Evolutionary conservation across 2,888 invertebrate genomes (phyloP).

Genomic region (Monoplex corrugatus): DNA sequence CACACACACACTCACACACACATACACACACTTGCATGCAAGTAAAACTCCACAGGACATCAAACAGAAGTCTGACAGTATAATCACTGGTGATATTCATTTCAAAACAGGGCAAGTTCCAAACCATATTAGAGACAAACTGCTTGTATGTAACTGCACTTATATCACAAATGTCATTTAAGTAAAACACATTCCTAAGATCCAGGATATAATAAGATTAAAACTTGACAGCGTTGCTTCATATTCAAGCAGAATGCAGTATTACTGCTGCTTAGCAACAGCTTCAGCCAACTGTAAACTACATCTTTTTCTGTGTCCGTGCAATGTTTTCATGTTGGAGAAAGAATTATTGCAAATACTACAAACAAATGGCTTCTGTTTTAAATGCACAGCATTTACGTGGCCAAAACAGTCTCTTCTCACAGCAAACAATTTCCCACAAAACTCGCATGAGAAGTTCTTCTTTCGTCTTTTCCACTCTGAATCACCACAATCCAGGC

Average conservation of each 20-base stretch:
- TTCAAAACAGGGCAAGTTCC: too few relatives aligned
- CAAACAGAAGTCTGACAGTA: neutral
- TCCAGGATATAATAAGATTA: too few relatives aligned
- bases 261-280: neutral
- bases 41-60: neutral
- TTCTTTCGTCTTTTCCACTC: slow-evolving; percentile 50
- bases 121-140: too few relatives aligned
- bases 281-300: neutral
- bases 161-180: too few relatives aligned
- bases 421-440: slow-evolving; percentile 57
- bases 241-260: too few relatives aligned
- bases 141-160: too few relatives aligned
- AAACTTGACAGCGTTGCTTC: too few relatives aligned
- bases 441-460: slow-evolving; percentile 54
- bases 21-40: neutral
- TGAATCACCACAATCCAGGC: slow-evolving; percentile 24
- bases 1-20: too few relatives aligned
- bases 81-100: too few relatives aligned
- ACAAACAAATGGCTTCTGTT: slow-evolving; percentile 55
- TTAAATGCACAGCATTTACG: slow-evolving; percentile 56
- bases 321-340: slow-evolving; percentile 53
- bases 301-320: slow-evolving; percentile 52
- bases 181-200: too few relatives aligned
- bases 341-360: slow-evolving; percentile 50
- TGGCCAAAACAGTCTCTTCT: slow-evolving; percentile 54